Conservation (phyloP, 2,888 invertebrate genomes). For the Hydropsyche betteni region DNA sequence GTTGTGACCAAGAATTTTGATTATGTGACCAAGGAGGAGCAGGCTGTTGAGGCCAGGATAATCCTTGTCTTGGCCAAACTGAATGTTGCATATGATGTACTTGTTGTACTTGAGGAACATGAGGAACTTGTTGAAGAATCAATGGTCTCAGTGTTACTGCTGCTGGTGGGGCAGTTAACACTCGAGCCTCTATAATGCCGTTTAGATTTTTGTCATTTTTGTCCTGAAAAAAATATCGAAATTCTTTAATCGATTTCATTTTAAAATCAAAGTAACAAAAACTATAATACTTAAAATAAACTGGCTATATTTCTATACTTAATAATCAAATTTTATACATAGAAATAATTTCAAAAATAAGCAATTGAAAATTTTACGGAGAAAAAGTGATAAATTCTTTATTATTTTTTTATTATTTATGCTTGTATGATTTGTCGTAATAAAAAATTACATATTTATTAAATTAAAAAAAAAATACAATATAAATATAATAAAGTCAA, state of each 20-base stretch:
- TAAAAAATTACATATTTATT: too few relatives aligned
- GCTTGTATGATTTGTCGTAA: not conserved
- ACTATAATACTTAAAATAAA: not conserved
- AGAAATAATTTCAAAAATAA: not conserved
- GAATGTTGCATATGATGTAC: slow-evolving; percentile 32
- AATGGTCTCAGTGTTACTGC: slow-evolving; percentile 46
- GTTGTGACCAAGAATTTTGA: not conserved
- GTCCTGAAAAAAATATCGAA: slow-evolving; percentile 45
- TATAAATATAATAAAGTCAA: too few relatives aligned
- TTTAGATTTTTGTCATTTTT: slow-evolving; percentile 31
- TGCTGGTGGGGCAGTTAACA: slow-evolving; percentile 48
- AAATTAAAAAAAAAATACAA: too few relatives aligned
- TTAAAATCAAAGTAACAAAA: not conserved
- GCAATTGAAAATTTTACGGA: not conserved
- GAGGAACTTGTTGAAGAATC: slow-evolving; percentile 35
- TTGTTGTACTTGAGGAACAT: slow-evolving; percentile 29
- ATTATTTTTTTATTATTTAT: not conserved
- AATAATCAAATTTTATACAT: not conserved
- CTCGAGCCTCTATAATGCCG: slow-evolving; percentile 40
- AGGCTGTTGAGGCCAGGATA: slow-evolving; percentile 43
- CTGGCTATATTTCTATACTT: not conserved
- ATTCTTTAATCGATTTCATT: not conserved
- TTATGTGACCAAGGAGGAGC: slow-evolving; percentile 36
- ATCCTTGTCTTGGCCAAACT: slow-evolving; percentile 45
- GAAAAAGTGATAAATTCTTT: not conserved